A percentile compares a stretch with the other conserved stretches of the same genome.
These are phyloP conservation scores for Drosophila fungiperda DNA, from an alignment of 2,888 invertebrate species.

Conservation along the genomic window DNA sequence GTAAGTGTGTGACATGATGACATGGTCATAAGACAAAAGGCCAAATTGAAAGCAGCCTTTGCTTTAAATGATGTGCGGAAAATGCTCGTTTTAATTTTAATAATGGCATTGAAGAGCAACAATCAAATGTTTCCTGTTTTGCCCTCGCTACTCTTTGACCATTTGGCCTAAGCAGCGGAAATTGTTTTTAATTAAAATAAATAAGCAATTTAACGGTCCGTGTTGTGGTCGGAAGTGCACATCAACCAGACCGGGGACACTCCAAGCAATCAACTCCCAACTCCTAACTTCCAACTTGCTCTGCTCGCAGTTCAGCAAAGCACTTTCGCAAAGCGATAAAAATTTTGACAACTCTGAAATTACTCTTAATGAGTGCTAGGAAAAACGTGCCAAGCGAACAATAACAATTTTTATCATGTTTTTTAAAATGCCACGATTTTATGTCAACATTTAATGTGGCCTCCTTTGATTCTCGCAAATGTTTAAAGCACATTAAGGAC, in stretches of 20 bases:
- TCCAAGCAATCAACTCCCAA: background rate
- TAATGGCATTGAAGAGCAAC: constrained; percentile 37
- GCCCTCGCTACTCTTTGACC: background rate
- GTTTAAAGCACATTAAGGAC: background rate
- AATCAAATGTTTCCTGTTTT: constrained; percentile 57
- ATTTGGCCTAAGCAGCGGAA: constrained; percentile 60
- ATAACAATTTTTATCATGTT: background rate
- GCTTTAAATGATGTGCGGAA: constrained; percentile 33
- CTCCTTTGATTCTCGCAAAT: background rate
- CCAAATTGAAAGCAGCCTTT: constrained; percentile 34
- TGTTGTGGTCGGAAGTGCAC: constrained; percentile 51
- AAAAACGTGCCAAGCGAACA: constrained; percentile 14
- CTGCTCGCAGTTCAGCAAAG: constrained; percentile 14
- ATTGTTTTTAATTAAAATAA: constrained; percentile 75
- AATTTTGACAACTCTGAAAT: constrained; percentile 35
- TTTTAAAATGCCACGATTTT: background rate
- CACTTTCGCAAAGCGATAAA: constrained; percentile 18
- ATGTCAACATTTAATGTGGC: background rate
- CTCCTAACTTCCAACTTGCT: background rate
- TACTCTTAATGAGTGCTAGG: constrained; percentile 31
- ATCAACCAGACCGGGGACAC: constrained; percentile 23
- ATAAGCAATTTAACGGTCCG: constrained; percentile 53
- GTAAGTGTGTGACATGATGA: constrained; percentile 42
- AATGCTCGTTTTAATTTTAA: constrained; percentile 58
- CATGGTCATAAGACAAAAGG: constrained; percentile 45